phyloP scores from a whole-genome alignment of 2,113 vertebrate genomes.

The Galeopterus variegatus region DNA sequence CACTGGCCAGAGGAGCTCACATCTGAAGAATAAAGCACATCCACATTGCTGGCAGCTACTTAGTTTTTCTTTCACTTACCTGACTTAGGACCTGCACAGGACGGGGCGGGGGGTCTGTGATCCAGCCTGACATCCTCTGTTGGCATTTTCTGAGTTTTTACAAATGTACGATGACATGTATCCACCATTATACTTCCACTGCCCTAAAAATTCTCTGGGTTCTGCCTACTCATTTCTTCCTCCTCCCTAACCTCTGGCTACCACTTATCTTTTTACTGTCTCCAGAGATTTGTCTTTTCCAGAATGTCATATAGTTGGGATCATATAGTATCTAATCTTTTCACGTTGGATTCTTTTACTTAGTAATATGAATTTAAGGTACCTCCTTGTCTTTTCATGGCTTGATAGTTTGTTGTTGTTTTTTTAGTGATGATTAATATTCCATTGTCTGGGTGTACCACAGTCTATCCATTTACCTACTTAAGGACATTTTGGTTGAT shows the following conservation, averaged over 20 bases:
- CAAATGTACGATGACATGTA: background rate
- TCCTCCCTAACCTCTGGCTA: background rate
- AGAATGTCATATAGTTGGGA: background rate
- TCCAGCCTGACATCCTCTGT: too few relatives aligned
- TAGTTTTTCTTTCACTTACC: too few relatives aligned
- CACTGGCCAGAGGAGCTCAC: too few relatives aligned
- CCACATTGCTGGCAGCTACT: too few relatives aligned
- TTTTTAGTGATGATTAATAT: background rate
- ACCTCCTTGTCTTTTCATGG: background rate
- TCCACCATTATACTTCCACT: background rate
- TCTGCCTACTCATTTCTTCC: background rate
- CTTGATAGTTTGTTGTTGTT: background rate
- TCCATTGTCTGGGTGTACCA: background rate
- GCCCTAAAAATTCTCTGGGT: background rate
- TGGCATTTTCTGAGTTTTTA: background rate
- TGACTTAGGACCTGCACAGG: too few relatives aligned
- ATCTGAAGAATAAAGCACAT: too few relatives aligned
- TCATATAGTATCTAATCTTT: background rate
- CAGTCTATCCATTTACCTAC: background rate
- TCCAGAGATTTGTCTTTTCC: background rate
- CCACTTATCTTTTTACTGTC: background rate
- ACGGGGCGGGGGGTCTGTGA: too few relatives aligned
- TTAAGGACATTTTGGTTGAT: background rate
- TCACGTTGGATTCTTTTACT: background rate
- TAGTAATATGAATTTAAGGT: background rate